Percentiles rank a stretch among this genome's conserved stretches.
Conservation (phyloP, 1,140 invertebrate genomes). For the Lerema accius region DNA sequence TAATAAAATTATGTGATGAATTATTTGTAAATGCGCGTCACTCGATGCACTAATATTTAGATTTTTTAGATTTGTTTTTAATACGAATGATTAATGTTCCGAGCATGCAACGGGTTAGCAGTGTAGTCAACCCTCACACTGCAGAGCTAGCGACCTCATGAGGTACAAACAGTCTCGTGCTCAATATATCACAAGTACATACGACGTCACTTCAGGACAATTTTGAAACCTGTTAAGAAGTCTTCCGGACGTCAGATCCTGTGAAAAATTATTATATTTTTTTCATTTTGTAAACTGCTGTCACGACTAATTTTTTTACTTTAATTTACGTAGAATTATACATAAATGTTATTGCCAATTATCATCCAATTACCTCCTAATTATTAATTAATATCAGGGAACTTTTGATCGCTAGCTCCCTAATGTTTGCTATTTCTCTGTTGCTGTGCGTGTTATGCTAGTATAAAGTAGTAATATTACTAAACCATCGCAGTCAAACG, state of each 20-base stretch:
- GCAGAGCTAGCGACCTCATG: slow-evolving; percentile 12
- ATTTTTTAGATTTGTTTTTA: background rate
- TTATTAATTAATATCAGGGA: background rate
- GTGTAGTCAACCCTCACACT: slow-evolving; percentile 6
- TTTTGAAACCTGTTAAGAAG: background rate
- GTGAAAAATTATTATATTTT: background rate
- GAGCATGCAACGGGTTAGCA: background rate
- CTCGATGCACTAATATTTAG: background rate
- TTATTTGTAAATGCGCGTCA: background rate
- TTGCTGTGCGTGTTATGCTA: background rate
- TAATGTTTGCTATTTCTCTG: background rate
- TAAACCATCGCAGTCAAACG: background rate
- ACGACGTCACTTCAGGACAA: slow-evolving; percentile 7
- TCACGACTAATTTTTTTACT: background rate
- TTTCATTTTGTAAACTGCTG: background rate
- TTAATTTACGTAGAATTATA: no score
- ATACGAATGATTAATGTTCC: background rate
- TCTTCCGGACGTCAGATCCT: slow-evolving; percentile 10
- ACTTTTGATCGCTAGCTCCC: slow-evolving; percentile 16
- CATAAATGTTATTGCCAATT: background rate
- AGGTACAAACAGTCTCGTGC: background rate
- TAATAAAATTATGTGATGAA: background rate
- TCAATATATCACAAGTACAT: slow-evolving; percentile 5
- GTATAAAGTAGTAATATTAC: background rate
- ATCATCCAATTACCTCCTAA: no score